Conservation (phyloP, 2,888 invertebrate genomes). For the Petrophora chlorosata region DNA sequence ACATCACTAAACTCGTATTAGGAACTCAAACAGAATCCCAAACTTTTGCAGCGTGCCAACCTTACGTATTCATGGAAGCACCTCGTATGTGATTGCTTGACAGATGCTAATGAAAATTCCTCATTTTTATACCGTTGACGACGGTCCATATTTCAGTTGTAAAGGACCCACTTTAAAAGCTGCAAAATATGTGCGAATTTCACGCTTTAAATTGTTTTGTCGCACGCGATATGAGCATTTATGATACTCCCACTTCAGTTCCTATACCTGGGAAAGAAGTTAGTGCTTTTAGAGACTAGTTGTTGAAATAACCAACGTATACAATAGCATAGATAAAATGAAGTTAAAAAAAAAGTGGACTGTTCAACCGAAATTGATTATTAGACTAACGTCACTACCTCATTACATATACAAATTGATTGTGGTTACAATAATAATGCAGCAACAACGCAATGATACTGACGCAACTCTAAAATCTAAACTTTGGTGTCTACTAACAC, state of each 20-base stretch:
- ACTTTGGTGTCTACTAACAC: too few relatives aligned
- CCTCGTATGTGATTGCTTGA: conserved; percentile 12
- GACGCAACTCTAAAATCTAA: too few relatives aligned
- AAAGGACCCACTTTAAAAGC: conserved; percentile 25
- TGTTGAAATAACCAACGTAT: too few relatives aligned
- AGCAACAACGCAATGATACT: too few relatives aligned
- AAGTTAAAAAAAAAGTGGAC: too few relatives aligned
- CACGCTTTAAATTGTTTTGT: conserved; percentile 20
- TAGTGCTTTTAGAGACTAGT: too few relatives aligned
- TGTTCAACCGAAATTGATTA: too few relatives aligned
- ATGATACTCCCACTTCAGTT: conserved; percentile 7
- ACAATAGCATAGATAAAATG: too few relatives aligned
- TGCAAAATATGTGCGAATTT: conserved; percentile 23
- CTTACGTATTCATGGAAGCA: conserved; percentile 19
- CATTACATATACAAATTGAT: too few relatives aligned
- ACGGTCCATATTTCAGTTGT: conserved; percentile 17
- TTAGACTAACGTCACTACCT: too few relatives aligned
- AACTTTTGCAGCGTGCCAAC: conserved; percentile 3
- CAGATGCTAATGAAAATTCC: conserved; percentile 23
- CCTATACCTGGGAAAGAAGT: too few relatives aligned
- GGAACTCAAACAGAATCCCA: not conserved
- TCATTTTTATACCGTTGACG: conserved; percentile 20
- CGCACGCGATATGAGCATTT: conserved; percentile 26
- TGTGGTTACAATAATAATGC: too few relatives aligned
- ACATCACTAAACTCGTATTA: conserved; percentile 7